These are phyloP conservation scores for Hoplostethus atlanticus DNA, from an alignment of 2,797 vertebrate species.

Conservation along the genomic window DNA sequence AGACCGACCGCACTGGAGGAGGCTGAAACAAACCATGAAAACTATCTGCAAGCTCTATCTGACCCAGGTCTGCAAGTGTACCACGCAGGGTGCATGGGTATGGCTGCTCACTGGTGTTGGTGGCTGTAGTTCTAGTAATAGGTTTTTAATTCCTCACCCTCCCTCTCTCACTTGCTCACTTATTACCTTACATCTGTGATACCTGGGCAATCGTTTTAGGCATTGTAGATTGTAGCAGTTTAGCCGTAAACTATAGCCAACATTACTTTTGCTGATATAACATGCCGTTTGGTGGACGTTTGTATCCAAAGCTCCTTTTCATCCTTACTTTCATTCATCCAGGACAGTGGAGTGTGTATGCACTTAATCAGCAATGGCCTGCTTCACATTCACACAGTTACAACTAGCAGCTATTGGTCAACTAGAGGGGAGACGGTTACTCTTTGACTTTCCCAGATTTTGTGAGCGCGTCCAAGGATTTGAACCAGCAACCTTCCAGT, in stretches of 20 bases:
- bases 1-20: neutral
- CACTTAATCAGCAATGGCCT: neutral
- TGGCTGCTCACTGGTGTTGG: constrained; percentile 54
- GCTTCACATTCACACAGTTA: no score
- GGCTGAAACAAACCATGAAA: constrained; percentile 9
- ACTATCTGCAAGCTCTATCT: constrained; percentile 34
- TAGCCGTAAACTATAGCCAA: neutral
- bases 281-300: neutral
- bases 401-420: constrained; percentile 6
- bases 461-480: neutral
- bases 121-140: constrained; percentile 25
- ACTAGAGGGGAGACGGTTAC: neutral
- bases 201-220: constrained; percentile 25
- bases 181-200: constrained; percentile 11
- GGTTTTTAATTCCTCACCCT: constrained; percentile 14
- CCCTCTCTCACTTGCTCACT: constrained; percentile 30
- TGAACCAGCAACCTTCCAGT: neutral
- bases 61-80: constrained; percentile 54
- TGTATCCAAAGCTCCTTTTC: neutral
- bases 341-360: neutral
- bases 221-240: constrained; percentile 3
- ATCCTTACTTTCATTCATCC: neutral
- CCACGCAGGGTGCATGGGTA: constrained; percentile 46
- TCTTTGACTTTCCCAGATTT: neutral
- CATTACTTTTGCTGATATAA: neutral